These are phyloP conservation scores for Epistrophe grossulariae DNA, from an alignment of 2,888 invertebrate genomes.

Conservation along the genomic window DNA sequence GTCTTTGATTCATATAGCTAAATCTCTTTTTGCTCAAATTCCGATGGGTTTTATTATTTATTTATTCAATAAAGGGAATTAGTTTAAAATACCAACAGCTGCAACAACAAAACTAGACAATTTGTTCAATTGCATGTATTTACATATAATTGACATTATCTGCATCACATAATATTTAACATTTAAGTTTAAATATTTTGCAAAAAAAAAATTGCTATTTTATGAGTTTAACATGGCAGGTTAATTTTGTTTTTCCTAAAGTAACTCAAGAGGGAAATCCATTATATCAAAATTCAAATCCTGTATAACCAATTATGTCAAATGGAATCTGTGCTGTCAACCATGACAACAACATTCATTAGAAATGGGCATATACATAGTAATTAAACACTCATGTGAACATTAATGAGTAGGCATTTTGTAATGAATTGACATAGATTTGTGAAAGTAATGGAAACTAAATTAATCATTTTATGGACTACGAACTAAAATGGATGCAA, in stretches of 20 bases:
- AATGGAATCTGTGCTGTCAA: conserved; percentile 2
- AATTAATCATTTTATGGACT: neutral
- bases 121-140: neutral
- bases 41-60: neutral
- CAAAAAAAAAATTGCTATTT: neutral
- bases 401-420: conserved; percentile 26
- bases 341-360: conserved; percentile 37
- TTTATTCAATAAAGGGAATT: neutral
- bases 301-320: conserved; percentile 14
- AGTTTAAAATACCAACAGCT: neutral
- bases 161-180: neutral
- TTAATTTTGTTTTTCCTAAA: neutral
- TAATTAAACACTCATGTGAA: conserved; percentile 35
- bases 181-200: neutral
- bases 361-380: conserved; percentile 4
- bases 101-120: neutral
- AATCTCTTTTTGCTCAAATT: neutral
- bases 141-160: neutral
- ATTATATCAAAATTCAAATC: conserved; percentile 18
- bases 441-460: conserved; percentile 10
- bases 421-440: conserved; percentile 31
- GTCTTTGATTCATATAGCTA: neutral
- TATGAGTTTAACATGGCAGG: neutral
- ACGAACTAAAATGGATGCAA: neutral
- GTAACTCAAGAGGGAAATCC: neutral